phyloP scores from a whole-genome alignment of 2,888 invertebrate species.

The Horisme vitalbata region DNA sequence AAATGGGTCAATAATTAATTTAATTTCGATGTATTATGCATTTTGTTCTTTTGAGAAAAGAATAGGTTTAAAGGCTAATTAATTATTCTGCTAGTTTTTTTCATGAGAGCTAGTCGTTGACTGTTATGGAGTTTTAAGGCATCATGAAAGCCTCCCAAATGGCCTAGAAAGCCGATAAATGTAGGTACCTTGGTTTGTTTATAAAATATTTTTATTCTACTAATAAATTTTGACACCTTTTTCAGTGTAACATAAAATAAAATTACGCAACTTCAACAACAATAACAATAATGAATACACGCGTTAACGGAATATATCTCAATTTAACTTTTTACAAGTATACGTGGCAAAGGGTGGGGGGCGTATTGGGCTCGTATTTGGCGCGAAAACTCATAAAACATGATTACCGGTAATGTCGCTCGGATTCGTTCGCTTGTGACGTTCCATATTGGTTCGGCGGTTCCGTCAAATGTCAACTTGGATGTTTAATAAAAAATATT shows the following conservation, averaged over 20 bases:
- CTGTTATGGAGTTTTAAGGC: too few species aligned
- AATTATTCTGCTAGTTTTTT: too few species aligned
- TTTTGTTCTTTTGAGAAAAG: too few species aligned
- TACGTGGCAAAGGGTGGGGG: slow-evolving; percentile 57
- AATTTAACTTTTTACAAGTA: slow-evolving; percentile 70
- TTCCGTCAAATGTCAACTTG: slow-evolving; percentile 36
- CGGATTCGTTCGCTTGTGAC: slow-evolving; percentile 42
- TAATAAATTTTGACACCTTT: slow-evolving; percentile 38
- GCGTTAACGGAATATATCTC: slow-evolving; percentile 44
- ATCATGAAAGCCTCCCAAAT: too few species aligned
- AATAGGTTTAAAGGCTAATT: too few species aligned
- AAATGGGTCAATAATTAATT: too few species aligned
- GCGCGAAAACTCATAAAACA: slow-evolving; percentile 73
- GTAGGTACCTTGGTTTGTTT: too few species aligned
- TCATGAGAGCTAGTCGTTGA: too few species aligned
- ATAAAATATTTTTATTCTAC: slow-evolving; percentile 11
- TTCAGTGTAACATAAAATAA: slow-evolving; percentile 37
- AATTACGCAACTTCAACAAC: slow-evolving; percentile 26
- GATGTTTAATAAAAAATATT: slow-evolving; percentile 32
- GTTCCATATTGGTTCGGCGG: slow-evolving; percentile 34
- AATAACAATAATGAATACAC: slow-evolving; percentile 41
- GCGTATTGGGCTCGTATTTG: slow-evolving; percentile 53
- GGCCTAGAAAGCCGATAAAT: too few species aligned
- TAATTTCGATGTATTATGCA: too few species aligned
- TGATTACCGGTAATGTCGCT: slow-evolving; percentile 70